Conservation (phyloP, 2,113 vertebrate species). For the Etheostoma cragini region DNA sequence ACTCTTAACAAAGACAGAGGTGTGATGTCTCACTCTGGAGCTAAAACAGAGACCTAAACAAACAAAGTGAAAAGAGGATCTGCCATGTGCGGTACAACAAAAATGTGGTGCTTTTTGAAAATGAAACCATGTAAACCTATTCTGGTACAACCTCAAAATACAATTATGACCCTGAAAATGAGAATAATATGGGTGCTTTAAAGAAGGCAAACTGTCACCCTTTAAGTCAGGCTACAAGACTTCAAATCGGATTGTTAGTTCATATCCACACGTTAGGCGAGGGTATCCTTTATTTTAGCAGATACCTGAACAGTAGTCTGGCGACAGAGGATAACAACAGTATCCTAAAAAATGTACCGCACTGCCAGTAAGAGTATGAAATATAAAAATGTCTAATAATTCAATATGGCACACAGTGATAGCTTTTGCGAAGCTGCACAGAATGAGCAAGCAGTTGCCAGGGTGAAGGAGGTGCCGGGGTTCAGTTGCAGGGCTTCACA, state of each 20-base stretch:
- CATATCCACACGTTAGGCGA: not conserved
- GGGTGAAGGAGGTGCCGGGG: not conserved
- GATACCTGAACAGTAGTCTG: constrained; percentile 25
- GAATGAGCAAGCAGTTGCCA: not conserved
- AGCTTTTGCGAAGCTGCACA: constrained; percentile 19
- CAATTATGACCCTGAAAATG: too few relatives aligned
- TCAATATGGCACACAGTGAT: constrained; percentile 26
- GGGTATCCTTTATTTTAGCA: constrained; percentile 8
- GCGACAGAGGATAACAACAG: constrained; percentile 4
- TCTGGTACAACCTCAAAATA: too few relatives aligned
- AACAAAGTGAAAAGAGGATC: too few relatives aligned
- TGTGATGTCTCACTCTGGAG: too few relatives aligned
- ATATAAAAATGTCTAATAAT: constrained; percentile 6
- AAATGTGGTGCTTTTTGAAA: too few relatives aligned
- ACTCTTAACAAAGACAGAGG: too few relatives aligned
- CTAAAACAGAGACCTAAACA: too few relatives aligned
- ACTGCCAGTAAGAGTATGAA: constrained; percentile 1
- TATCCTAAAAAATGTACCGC: not conserved
- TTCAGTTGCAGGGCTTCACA: constrained; percentile 21
- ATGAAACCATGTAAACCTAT: too few relatives aligned
- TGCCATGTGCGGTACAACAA: too few relatives aligned
- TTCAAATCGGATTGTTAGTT: not conserved
- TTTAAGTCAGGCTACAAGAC: not conserved
- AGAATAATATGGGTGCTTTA: too few relatives aligned
- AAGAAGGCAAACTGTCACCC: not conserved